These are phyloP conservation scores for Drosophila atroscutellata DNA, from an alignment of 2,888 invertebrate species.

Conservation along the genomic window DNA sequence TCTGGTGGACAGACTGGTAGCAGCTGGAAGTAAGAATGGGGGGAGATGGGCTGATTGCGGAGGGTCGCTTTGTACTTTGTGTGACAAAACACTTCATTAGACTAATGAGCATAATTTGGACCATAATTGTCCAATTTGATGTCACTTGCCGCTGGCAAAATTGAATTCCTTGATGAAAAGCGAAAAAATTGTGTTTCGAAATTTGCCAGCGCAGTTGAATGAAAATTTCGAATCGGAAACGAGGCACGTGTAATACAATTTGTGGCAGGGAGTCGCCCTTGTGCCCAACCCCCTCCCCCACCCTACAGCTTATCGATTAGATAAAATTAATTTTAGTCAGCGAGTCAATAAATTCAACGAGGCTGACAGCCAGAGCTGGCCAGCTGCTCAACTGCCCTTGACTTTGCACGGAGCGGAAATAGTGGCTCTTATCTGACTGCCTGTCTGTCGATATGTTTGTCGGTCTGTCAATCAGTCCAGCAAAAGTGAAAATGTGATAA, in stretches of 20 bases:
- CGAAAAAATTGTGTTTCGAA: constrained; percentile 26
- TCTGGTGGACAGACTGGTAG: constrained; percentile 21
- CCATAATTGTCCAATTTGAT: constrained; percentile 60
- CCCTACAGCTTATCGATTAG: constrained; percentile 69
- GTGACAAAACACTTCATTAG: constrained; percentile 72
- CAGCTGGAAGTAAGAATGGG: background rate
- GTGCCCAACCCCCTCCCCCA: background rate
- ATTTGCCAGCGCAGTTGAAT: constrained; percentile 15
- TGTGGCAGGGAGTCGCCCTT: background rate
- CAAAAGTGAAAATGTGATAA: constrained; percentile 74
- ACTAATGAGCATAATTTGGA: constrained; percentile 78
- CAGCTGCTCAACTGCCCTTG: constrained; percentile 59
- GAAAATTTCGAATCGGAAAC: background rate
- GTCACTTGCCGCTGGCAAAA: constrained; percentile 46
- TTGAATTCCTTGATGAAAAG: constrained; percentile 18
- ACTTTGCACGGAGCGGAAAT: constrained; percentile 70
- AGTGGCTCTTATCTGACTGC: constrained; percentile 56
- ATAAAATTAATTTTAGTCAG: constrained; percentile 79
- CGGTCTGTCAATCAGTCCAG: background rate
- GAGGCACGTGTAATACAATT: constrained; percentile 14
- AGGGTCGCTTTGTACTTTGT: constrained; percentile 28
- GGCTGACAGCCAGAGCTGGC: constrained; percentile 6
- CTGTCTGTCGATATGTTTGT: background rate
- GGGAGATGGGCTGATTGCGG: constrained; percentile 11
- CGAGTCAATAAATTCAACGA: constrained; percentile 34